Evolutionary conservation across 2,113 vertebrate species (phyloP).

Genomic region (Thymallus thymallus): DNA sequence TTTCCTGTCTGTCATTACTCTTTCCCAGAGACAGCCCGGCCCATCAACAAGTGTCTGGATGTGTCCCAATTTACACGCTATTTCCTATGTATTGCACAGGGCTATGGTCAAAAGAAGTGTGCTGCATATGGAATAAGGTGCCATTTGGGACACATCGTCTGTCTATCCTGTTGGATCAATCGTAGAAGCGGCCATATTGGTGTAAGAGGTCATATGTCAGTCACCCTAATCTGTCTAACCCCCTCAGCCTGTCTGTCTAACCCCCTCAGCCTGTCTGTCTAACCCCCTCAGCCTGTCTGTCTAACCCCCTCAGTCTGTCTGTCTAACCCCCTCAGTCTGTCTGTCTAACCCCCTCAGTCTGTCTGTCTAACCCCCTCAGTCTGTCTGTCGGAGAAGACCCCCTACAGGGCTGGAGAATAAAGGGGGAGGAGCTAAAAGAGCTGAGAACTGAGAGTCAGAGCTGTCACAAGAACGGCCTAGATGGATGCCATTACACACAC

Average conservation of each 20-base stretch:
- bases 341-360: too few species aligned
- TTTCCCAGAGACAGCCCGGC: neutral
- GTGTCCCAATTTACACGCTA: neutral
- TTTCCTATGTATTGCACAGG: too few species aligned
- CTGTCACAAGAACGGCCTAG: constrained; percentile 27
- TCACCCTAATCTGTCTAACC: constrained; percentile 7
- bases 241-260: too few species aligned
- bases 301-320: too few species aligned
- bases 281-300: too few species aligned
- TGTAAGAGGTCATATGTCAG: constrained; percentile 16
- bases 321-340: too few species aligned
- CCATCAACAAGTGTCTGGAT: neutral
- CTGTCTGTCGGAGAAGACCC: neutral
- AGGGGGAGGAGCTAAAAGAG: constrained; percentile 11
- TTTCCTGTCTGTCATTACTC: neutral
- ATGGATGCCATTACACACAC: constrained; percentile 11
- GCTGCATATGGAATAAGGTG: too few species aligned
- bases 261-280: too few species aligned
- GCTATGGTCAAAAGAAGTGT: too few species aligned
- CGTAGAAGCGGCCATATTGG: too few species aligned
- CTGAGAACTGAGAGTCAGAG: constrained; percentile 20
- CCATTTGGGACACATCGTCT: too few species aligned
- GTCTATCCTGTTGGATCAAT: neutral
- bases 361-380: neutral
- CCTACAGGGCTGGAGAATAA: constrained; percentile 4